These are phyloP conservation scores for Ceratosolen solmsi DNA, from an alignment of 1,140 invertebrate species.

Conservation along the genomic window DNA sequence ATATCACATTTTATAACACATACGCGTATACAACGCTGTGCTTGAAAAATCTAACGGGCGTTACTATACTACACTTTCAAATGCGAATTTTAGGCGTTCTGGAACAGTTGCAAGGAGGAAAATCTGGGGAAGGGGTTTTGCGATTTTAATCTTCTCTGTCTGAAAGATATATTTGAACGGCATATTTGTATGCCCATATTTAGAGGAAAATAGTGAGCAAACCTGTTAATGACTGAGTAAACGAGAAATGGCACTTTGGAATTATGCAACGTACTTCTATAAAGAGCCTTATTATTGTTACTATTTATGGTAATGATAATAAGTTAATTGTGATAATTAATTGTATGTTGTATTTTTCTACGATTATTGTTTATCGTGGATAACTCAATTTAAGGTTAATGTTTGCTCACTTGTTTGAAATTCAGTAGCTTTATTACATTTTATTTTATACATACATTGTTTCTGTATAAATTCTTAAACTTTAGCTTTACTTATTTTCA, in stretches of 20 bases:
- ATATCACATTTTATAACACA: neutral
- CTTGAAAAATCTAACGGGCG: neutral
- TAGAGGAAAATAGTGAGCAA: neutral
- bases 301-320: too few species aligned
- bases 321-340: too few species aligned
- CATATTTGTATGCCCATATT: neutral
- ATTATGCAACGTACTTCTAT: too few species aligned
- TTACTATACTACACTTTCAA: constrained; percentile 13
- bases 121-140: neutral
- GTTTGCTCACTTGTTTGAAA: too few species aligned
- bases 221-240: neutral
- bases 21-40: neutral
- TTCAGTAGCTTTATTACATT: too few species aligned
- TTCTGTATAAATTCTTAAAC: too few species aligned
- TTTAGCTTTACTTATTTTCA: too few species aligned
- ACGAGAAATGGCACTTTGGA: neutral
- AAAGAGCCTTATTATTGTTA: too few species aligned
- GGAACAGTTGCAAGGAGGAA: neutral
- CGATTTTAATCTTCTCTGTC: neutral
- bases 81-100: neutral
- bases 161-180: neutral
- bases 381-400: too few species aligned
- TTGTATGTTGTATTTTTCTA: too few species aligned
- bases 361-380: too few species aligned
- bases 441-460: too few species aligned